Conservation (phyloP, 2,113 vertebrate genomes). For the Hymenochirus boettgeri region DNA sequence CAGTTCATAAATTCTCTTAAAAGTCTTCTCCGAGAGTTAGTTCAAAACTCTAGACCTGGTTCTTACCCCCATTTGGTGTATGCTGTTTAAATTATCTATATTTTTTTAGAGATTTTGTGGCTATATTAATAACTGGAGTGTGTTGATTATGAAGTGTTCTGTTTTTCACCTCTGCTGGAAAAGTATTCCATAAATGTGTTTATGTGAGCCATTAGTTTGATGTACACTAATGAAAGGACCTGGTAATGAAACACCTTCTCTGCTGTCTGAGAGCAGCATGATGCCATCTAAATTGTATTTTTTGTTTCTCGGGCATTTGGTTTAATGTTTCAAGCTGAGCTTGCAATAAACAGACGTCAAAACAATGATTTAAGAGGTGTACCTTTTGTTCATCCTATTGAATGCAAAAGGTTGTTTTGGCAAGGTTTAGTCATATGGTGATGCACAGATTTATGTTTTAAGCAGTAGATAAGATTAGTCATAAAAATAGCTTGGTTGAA, state of each 20-base stretch:
- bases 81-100: too few relatives aligned
- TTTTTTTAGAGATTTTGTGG: too few relatives aligned
- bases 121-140: too few relatives aligned
- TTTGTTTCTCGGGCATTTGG: background rate
- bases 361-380: background rate
- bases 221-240: constrained; percentile 8
- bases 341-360: background rate
- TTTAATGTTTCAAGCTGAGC: background rate
- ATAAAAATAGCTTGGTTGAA: too few relatives aligned
- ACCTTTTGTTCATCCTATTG: background rate
- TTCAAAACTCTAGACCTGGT: too few relatives aligned
- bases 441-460: background rate
- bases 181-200: constrained; percentile 6
- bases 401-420: background rate
- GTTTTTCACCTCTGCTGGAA: background rate
- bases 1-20: too few relatives aligned
- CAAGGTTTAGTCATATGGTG: background rate
- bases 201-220: constrained; percentile 7
- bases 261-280: background rate
- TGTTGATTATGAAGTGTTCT: background rate
- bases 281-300: constrained; percentile 5
- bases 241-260: constrained; percentile 3
- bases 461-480: too few relatives aligned
- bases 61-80: too few relatives aligned
- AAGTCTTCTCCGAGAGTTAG: too few relatives aligned